A percentile compares a stretch with the other conserved stretches of the same genome.
These are phyloP conservation scores for Connochaetes taurinus DNA, from an alignment of 2,113 vertebrate species.

Conservation along the genomic window DNA sequence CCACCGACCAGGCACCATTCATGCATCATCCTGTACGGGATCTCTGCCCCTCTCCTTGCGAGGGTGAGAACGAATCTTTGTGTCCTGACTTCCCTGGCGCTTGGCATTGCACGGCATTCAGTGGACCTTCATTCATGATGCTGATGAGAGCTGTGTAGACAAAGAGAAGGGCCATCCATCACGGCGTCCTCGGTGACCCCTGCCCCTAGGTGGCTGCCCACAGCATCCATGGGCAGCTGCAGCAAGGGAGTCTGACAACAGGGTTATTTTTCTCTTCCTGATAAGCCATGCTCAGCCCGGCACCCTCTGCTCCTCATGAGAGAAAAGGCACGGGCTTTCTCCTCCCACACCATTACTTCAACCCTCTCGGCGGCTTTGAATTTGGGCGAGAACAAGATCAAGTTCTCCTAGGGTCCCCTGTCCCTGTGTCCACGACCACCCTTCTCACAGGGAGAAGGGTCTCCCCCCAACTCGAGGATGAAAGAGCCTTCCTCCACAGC, in stretches of 20 bases:
- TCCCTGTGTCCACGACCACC: accelerated
- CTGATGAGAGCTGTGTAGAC: neutral
- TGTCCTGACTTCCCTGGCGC: neutral
- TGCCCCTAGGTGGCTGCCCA: accelerated
- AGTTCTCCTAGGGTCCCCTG: neutral
- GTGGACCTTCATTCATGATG: neutral
- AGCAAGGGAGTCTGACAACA: neutral
- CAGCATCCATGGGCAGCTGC: accelerated
- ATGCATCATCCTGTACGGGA: neutral
- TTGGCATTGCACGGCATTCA: neutral
- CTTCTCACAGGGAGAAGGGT: neutral
- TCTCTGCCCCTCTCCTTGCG: neutral
- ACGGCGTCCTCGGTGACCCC: accelerated
- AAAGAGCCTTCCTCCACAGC: neutral
- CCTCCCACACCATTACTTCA: accelerated
- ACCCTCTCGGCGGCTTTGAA: neutral
- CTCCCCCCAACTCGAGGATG: accelerated
- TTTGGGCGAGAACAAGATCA: neutral
- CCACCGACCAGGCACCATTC: neutral
- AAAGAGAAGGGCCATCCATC: neutral
- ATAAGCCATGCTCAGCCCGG: no score
- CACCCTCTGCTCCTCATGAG: neutral
- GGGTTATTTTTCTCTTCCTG: neutral
- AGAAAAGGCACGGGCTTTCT: neutral
- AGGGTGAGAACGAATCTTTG: neutral